These are phyloP conservation scores for Anaspis maculata DNA, from an alignment of 2,888 invertebrate species.

Conservation along the genomic window DNA sequence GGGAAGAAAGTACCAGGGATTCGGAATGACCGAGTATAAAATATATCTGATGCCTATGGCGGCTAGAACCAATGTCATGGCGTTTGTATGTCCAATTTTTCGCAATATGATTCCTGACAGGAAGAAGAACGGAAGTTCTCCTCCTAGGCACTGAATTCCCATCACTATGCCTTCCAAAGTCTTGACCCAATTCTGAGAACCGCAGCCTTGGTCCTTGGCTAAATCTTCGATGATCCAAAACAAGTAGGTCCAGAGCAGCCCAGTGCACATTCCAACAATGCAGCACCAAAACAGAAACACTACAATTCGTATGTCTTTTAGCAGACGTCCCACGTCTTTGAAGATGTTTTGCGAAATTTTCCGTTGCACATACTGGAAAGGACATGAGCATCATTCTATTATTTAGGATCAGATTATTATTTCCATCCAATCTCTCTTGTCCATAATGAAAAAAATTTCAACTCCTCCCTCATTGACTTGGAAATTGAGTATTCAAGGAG, in stretches of 20 bases:
- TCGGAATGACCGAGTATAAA: slow-evolving; percentile 67
- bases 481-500: too few species aligned
- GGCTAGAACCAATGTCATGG: slow-evolving; percentile 75
- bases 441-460: too few species aligned
- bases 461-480: too few species aligned
- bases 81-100: slow-evolving; percentile 70
- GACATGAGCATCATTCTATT: too few species aligned
- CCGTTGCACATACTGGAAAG: slow-evolving; percentile 53
- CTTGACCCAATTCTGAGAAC: slow-evolving; percentile 38
- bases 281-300: slow-evolving; percentile 75
- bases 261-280: slow-evolving; percentile 74
- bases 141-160: slow-evolving; percentile 63
- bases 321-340: slow-evolving; percentile 58
- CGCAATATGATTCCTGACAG: slow-evolving; percentile 70
- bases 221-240: slow-evolving; percentile 79
- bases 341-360: slow-evolving; percentile 59
- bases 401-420: too few species aligned
- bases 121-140: slow-evolving; percentile 83
- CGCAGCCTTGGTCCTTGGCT: slow-evolving; percentile 42
- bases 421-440: background rate
- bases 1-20: slow-evolving; percentile 78
- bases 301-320: slow-evolving; percentile 58
- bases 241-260: slow-evolving; percentile 78
- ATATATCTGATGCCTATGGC: slow-evolving; percentile 74
- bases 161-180: slow-evolving; percentile 41